A percentile compares a stretch with the other conserved stretches of the same genome.
These are phyloP conservation scores for Gymnobelideus leadbeateri DNA, from an alignment of 2,113 vertebrate genomes.

Conservation along the genomic window DNA sequence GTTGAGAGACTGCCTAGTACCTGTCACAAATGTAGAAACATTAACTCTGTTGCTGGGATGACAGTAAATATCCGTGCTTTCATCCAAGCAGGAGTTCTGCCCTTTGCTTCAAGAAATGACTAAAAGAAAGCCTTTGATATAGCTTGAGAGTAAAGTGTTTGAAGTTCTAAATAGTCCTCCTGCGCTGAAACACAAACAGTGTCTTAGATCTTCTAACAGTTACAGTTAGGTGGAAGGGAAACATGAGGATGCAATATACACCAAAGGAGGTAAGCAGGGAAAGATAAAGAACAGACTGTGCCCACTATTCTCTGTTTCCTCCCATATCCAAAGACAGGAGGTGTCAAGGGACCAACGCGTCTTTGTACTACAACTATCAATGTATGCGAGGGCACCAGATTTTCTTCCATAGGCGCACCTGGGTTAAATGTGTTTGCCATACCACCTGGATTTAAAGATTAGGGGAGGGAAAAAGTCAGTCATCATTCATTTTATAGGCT, in stretches of 20 bases:
- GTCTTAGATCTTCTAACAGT: neutral
- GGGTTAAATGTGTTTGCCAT: neutral
- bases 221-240: neutral
- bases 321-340: neutral
- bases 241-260: constrained; percentile 5
- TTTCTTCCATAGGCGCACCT: neutral
- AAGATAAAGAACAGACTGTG: neutral
- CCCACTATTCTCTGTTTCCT: neutral
- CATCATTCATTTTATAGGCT: neutral
- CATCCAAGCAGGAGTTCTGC: neutral
- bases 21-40: neutral
- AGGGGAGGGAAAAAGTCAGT: neutral
- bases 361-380: neutral
- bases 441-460: neutral
- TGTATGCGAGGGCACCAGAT: neutral
- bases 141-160: neutral
- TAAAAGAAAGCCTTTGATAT: neutral
- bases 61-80: constrained; percentile 4
- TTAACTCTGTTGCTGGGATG: constrained; percentile 16
- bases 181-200: neutral
- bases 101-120: neutral
- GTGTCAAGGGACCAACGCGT: neutral
- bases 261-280: neutral
- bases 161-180: neutral
- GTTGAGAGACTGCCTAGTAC: neutral